Conservation (phyloP, 2,113 vertebrate genomes). For the Hipposideros armiger region DNA sequence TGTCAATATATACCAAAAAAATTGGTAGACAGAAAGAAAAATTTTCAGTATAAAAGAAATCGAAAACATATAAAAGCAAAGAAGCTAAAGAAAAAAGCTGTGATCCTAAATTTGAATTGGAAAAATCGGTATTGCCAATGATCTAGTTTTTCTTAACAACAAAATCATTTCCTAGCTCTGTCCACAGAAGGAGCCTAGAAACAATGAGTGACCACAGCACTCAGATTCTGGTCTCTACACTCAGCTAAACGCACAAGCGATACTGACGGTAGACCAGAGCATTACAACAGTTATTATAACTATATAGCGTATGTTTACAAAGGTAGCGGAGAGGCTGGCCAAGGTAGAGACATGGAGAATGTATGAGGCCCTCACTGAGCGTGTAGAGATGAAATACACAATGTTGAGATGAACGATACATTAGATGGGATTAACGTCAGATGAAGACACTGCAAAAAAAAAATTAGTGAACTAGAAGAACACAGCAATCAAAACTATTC, state of each 20-base stretch:
- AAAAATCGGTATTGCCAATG: neutral
- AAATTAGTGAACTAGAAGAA: neutral
- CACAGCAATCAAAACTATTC: neutral
- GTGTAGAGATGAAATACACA: neutral
- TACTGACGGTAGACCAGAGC: neutral
- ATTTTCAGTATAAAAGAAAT: neutral
- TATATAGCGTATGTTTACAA: rapidly evolving
- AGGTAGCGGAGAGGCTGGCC: neutral
- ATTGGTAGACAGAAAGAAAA: neutral
- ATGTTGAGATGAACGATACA: neutral
- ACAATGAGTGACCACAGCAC: neutral
- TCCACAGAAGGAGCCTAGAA: neutral
- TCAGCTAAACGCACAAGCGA: neutral
- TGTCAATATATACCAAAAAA: neutral
- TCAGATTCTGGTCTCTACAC: neutral
- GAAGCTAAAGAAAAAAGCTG: neutral
- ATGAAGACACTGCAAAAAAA: neutral
- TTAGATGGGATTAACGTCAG: rapidly evolving
- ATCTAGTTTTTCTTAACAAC: neutral
- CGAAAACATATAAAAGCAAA: neutral
- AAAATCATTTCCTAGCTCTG: neutral
- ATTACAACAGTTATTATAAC: rapidly evolving
- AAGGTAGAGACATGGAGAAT: rapidly evolving
- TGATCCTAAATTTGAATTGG: neutral
- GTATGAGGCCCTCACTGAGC: rapidly evolving